phyloP scores from a whole-genome alignment of 1,140 invertebrate species.

The Drosophila bifasciata region DNA sequence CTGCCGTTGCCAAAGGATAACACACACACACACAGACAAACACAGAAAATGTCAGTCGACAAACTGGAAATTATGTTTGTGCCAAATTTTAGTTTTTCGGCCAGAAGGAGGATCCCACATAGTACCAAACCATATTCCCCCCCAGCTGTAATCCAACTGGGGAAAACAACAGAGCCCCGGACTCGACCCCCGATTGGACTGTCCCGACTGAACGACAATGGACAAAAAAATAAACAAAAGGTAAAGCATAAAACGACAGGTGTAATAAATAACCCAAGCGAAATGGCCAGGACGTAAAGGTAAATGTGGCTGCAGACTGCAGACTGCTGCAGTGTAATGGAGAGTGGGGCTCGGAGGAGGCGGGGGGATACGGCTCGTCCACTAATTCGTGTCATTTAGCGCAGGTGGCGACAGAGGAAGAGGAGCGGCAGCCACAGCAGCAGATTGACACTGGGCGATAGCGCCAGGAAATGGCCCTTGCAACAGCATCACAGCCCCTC shows the following conservation, averaged over 20 bases:
- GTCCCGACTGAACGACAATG: not conserved
- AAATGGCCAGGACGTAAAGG: conserved; percentile 49
- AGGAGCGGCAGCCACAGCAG: conserved; percentile 32
- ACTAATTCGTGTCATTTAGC: conserved; percentile 78
- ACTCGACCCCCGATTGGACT: not conserved
- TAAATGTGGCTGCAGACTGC: conserved; percentile 4
- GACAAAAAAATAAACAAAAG: conserved; percentile 34
- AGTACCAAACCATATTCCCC: too few species aligned
- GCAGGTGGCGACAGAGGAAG: conserved; percentile 74
- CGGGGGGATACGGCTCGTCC: conserved; percentile 34
- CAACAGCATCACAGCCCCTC: conserved; percentile 9
- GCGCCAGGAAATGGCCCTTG: conserved; percentile 67
- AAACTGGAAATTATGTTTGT: conserved; percentile 82
- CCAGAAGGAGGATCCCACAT: conserved; percentile 17
- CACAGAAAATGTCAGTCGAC: conserved; percentile 73
- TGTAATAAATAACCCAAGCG: conserved; percentile 76
- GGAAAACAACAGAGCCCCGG: conserved; percentile 26
- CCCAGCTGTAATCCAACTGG: conserved; percentile 47
- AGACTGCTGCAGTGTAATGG: conserved; percentile 54
- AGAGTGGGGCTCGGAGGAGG: conserved; percentile 31
- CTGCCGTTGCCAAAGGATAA: conserved; percentile 46
- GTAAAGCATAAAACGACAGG: conserved; percentile 73
- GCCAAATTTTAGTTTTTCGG: conserved; percentile 73
- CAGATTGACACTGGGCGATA: conserved; percentile 72
- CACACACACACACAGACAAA: conserved; percentile 10